Conservation (phyloP, 2,797 vertebrate species). For the Argyrosomus regius region DNA sequence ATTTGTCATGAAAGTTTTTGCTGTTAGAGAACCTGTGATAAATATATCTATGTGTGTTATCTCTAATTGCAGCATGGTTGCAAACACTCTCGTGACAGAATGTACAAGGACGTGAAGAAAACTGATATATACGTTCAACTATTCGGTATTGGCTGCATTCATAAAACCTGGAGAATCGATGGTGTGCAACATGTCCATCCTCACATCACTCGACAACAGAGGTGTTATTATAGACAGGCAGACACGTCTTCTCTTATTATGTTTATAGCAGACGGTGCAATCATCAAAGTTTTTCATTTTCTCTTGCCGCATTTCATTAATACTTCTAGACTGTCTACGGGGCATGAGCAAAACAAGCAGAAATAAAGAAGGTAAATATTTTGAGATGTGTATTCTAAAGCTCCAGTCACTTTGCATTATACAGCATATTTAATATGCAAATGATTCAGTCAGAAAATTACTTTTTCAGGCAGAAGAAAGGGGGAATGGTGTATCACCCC, state of each 20-base stretch:
- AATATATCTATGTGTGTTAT: background rate
- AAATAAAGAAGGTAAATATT: slow-evolving; percentile 25
- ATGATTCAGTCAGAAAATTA: slow-evolving; percentile 33
- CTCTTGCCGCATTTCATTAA: slow-evolving; percentile 59
- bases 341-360: slow-evolving; percentile 41
- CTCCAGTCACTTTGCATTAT: slow-evolving; percentile 27
- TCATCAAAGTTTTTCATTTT: slow-evolving; percentile 61
- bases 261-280: slow-evolving; percentile 53
- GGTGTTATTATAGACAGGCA: slow-evolving; percentile 44
- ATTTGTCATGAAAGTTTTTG: slow-evolving; percentile 7
- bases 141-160: background rate
- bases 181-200: background rate
- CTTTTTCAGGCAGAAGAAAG: slow-evolving; percentile 19
- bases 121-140: background rate
- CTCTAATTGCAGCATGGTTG: too few species aligned
- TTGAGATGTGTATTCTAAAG: slow-evolving; percentile 28
- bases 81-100: background rate
- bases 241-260: slow-evolving; percentile 41
- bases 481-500: slow-evolving; percentile 26
- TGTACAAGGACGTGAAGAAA: background rate
- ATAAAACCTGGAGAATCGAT: slow-evolving; percentile 20
- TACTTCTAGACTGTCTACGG: slow-evolving; percentile 37
- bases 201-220: slow-evolving; percentile 29
- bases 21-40: background rate
- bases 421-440: slow-evolving; percentile 22